Evolutionary conservation across 92 coral and sea anemone species (phyloP).

Genomic region (Epizoanthus ramosus): DNA sequence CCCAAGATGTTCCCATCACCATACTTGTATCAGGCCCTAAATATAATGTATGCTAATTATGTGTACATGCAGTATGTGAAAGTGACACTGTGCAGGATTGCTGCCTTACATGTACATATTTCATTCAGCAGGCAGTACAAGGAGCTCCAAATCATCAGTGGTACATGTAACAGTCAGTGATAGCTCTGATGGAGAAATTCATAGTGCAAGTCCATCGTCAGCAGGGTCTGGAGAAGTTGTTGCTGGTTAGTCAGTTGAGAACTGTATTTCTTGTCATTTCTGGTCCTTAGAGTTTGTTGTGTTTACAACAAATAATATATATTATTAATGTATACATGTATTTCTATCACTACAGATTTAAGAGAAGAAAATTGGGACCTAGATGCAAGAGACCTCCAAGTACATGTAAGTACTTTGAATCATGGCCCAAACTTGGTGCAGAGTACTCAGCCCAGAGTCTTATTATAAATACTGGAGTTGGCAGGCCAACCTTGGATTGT

Average conservation of each 20-base stretch:
- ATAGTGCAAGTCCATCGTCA: slow-evolving; percentile 11
- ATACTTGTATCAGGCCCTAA: too few relatives aligned
- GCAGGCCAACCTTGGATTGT: too few relatives aligned
- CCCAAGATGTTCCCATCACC: too few relatives aligned
- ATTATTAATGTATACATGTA: background rate
- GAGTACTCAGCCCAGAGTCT: background rate
- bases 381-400: slow-evolving; percentile 72
- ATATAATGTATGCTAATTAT: too few relatives aligned
- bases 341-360: background rate
- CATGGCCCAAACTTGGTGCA: too few relatives aligned
- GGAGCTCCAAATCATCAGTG: background rate
- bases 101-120: background rate
- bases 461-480: background rate
- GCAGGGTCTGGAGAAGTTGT: slow-evolving; percentile 5
- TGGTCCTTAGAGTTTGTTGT: background rate
- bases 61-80: too few relatives aligned
- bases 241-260: slow-evolving; percentile 1
- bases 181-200: slow-evolving; percentile 38
- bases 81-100: too few relatives aligned
- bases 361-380: slow-evolving; percentile 80
- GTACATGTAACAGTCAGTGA: background rate
- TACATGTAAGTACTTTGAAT: background rate
- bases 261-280: background rate
- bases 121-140: background rate
- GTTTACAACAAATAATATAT: background rate